Conservation (phyloP, 2,888 invertebrate species). For the Calameuta idolon region DNA sequence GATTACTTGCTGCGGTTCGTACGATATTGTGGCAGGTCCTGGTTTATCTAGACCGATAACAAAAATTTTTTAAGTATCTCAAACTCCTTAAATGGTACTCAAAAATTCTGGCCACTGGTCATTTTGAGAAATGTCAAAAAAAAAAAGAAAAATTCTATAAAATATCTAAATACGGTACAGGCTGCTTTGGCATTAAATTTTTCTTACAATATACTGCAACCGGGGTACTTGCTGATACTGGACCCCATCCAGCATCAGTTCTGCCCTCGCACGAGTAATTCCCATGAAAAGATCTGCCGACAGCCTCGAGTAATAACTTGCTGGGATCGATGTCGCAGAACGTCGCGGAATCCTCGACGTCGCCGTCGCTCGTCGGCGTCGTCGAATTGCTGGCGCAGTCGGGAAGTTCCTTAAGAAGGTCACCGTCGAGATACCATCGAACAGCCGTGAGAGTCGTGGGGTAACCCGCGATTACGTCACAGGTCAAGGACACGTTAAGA, state of each 20-base stretch:
- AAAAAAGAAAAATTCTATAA: too few species aligned
- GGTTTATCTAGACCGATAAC: constrained; percentile 77
- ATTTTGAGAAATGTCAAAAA: not conserved
- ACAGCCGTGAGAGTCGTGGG: constrained; percentile 80
- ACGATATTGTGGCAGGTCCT: constrained; percentile 82
- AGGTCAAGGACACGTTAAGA: constrained; percentile 84
- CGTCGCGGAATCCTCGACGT: constrained; percentile 62
- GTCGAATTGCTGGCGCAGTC: constrained; percentile 76
- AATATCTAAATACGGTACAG: constrained; percentile 7
- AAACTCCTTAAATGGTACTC: not conserved
- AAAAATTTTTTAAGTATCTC: not conserved
- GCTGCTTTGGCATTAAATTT: not conserved
- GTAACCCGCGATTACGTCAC: constrained; percentile 84
- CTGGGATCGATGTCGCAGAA: constrained; percentile 90
- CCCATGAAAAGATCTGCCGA: constrained; percentile 90
- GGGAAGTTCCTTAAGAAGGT: constrained; percentile 85
- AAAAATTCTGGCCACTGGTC: not conserved
- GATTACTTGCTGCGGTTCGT: constrained; percentile 81
- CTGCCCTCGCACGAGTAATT: constrained; percentile 94
- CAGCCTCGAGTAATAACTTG: constrained; percentile 84
- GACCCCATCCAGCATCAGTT: constrained; percentile 91
- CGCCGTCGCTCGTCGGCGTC: constrained; percentile 34
- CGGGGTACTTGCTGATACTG: constrained; percentile 80
- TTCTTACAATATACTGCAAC: constrained; percentile 84
- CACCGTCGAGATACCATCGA: constrained; percentile 88